A percentile compares a stretch with the other conserved stretches of the same genome.
Conservation (phyloP, 1,140 invertebrate genomes). For the Drosophila ogumai region DNA sequence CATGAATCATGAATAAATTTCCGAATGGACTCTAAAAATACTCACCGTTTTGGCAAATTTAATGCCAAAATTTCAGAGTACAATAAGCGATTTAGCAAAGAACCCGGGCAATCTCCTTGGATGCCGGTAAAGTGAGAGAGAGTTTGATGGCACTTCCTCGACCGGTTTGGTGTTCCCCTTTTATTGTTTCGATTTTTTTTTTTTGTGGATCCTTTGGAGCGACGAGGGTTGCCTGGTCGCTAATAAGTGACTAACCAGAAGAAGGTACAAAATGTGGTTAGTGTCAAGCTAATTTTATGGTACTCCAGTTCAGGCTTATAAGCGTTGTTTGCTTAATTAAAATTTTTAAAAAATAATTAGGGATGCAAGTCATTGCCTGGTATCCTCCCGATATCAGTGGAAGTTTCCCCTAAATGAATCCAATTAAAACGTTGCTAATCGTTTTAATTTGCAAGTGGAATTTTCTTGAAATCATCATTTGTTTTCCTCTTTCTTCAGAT, state of each 20-base stretch:
- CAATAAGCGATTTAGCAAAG: constrained; percentile 17
- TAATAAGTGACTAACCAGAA: constrained; percentile 51
- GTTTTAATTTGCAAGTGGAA: neutral
- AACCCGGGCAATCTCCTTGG: constrained; percentile 2
- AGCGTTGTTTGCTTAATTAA: constrained; percentile 19
- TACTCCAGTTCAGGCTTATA: neutral
- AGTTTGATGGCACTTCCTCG: constrained; percentile 12
- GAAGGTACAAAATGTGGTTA: constrained; percentile 24
- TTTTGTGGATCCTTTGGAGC: neutral
- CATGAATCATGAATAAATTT: constrained; percentile 64
- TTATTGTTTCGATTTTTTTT: neutral
- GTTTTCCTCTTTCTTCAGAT: neutral
- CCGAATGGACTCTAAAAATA: constrained; percentile 51
- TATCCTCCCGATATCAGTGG: neutral
- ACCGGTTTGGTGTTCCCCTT: constrained; percentile 38
- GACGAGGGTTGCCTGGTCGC: constrained; percentile 8
- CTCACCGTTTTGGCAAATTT: constrained; percentile 9
- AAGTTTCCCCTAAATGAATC: constrained; percentile 12
- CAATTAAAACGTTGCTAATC: neutral
- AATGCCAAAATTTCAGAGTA: constrained; percentile 21
- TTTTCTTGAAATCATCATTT: neutral
- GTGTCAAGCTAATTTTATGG: constrained; percentile 22
- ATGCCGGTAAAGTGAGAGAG: neutral
- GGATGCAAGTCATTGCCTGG: neutral
- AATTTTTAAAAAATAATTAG: neutral